Conservation (phyloP, 2,888 invertebrate genomes). For the Nomada fabriciana region DNA sequence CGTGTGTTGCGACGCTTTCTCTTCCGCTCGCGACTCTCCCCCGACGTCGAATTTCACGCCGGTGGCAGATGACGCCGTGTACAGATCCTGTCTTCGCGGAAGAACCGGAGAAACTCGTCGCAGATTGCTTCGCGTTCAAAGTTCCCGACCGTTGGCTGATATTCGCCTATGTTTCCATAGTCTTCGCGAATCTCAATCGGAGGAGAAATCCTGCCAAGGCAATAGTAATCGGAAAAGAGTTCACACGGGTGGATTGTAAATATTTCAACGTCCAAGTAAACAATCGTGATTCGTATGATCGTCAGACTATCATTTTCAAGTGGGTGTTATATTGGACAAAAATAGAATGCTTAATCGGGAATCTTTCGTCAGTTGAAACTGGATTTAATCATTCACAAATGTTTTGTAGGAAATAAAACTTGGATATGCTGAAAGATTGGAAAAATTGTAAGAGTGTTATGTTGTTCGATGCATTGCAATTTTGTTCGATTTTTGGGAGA, state of each 20-base stretch:
- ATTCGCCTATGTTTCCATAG: background rate
- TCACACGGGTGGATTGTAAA: background rate
- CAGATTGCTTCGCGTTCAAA: background rate
- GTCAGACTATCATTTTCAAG: too few species aligned
- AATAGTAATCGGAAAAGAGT: too few species aligned
- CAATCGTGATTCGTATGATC: too few species aligned
- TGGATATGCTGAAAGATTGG: too few species aligned
- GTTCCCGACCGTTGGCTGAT: too few species aligned
- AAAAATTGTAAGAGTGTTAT: too few species aligned
- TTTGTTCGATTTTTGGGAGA: too few species aligned
- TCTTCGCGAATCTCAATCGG: background rate
- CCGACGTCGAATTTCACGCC: constrained; percentile 6
- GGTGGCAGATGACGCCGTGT: too few species aligned
- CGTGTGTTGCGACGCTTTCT: constrained; percentile 34
- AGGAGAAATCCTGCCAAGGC: background rate
- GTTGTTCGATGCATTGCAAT: too few species aligned
- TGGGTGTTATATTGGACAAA: background rate
- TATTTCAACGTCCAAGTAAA: constrained; percentile 36
- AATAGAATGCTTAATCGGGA: constrained; percentile 8
- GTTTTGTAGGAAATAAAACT: too few species aligned
- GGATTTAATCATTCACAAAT: too few species aligned
- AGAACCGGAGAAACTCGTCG: constrained; percentile 9
- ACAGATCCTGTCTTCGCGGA: background rate
- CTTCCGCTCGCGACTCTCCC: constrained; percentile 21
- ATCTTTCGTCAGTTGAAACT: background rate